phyloP scores from a whole-genome alignment of 2,113 vertebrate genomes.

The Terrapene triunguis region DNA sequence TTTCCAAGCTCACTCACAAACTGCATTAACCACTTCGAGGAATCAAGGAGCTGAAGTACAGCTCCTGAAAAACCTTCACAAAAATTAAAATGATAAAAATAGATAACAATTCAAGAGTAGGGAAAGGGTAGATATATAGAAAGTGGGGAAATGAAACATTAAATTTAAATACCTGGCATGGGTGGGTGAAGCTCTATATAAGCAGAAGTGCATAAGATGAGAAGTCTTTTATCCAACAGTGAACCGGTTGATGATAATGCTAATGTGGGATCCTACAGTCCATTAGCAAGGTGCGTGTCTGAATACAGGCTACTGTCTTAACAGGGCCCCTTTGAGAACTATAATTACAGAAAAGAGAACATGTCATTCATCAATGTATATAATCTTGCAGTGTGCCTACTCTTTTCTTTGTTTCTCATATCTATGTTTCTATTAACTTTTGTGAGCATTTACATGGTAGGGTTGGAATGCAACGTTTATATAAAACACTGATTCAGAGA shows the following conservation, averaged over 20 bases:
- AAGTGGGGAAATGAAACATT: constrained; percentile 69
- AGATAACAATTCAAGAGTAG: constrained; percentile 49
- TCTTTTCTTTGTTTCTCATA: neutral
- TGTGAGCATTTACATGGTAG: neutral
- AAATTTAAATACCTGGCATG: constrained; percentile 66
- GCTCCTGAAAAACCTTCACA: constrained; percentile 27
- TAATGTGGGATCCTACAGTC: constrained; percentile 40
- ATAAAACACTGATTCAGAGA: neutral
- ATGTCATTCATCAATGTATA: neutral
- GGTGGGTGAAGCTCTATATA: constrained; percentile 61
- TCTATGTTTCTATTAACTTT: neutral
- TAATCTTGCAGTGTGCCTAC: neutral
- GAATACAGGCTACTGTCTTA: constrained; percentile 13
- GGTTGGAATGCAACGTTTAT: neutral
- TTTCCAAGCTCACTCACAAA: constrained; percentile 59
- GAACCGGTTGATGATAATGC: constrained; percentile 48
- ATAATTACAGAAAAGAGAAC: neutral
- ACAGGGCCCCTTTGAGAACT: constrained; percentile 14
- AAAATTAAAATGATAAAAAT: constrained; percentile 53
- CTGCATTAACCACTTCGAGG: constrained; percentile 39
- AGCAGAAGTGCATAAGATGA: constrained; percentile 37
- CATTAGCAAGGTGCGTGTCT: constrained; percentile 32
- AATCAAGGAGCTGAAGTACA: constrained; percentile 43
- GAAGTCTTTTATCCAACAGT: constrained; percentile 52
- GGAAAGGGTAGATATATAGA: constrained; percentile 28